Conservation (phyloP, 2,797 vertebrate species). For the Eulemur rubriventer region DNA sequence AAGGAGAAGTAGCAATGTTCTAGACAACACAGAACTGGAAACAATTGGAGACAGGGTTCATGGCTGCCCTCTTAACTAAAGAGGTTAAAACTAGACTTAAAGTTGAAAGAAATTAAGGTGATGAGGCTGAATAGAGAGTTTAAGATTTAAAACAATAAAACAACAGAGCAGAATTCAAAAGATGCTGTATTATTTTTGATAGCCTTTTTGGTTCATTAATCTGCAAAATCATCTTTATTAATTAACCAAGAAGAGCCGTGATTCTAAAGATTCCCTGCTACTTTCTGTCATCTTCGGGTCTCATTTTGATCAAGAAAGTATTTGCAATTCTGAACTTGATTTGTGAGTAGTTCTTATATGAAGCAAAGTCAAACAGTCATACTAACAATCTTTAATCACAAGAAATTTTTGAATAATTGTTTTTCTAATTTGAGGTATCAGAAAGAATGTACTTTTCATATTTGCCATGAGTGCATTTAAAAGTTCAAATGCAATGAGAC, state of each 20-base stretch:
- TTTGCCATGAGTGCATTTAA: not conserved
- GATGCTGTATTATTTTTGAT: not conserved
- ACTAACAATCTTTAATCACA: not conserved
- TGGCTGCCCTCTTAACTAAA: not conserved
- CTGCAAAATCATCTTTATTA: not conserved
- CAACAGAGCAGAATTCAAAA: not conserved
- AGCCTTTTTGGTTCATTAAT: not conserved
- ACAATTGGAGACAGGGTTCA: not conserved
- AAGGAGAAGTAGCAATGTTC: not conserved
- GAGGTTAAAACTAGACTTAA: not conserved
- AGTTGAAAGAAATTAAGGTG: not conserved
- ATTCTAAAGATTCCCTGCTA: not conserved
- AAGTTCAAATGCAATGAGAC: constrained; percentile 5
- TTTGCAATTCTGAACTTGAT: constrained; percentile 7
- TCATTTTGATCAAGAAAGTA: not conserved
- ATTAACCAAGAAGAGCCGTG: not conserved
- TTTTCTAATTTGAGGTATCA: not conserved
- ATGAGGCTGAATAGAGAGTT: not conserved
- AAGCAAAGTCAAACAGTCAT: not conserved
- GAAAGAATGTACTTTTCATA: not conserved
- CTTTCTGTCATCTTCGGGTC: not conserved
- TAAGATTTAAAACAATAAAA: not conserved
- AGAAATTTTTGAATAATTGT: not conserved
- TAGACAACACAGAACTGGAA: not conserved
- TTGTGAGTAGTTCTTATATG: not conserved